Evolutionary conservation across 2,113 vertebrate genomes (phyloP), one percentile per base, ranked within the genome.

Genomic region (Engraulis encrasicolus): DNA sequence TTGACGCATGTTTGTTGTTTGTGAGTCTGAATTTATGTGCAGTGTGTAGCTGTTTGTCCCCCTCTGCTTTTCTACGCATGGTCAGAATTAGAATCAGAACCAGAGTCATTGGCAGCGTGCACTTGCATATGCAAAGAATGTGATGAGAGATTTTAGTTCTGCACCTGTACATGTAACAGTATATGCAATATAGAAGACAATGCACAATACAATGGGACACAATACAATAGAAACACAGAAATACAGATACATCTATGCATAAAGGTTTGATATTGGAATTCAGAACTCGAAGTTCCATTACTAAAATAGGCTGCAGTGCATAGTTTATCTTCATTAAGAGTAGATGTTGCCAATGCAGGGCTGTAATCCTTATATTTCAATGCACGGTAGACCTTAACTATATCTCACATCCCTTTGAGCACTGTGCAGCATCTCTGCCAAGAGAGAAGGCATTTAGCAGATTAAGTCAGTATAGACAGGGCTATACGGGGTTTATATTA

Each of bases 1-100:
- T 71, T 12, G 61, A 71, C 15, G 61, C 61, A 71, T 71, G 61
- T 34, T 71, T 71, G 61, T 71, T 71, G 31, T 31, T 71, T 71
- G n/a, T n/a, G n/a, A n/a, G n/a, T n/a, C n/a, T n/a, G 61, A 12
- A 27, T 71, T n/a, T n/a, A n/a, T n/a, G n/a, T n/a, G n/a, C n/a
- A n/a, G 23, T 20, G 27, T 71, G 61, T 15, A 31, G 34, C 27
- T 71, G 61, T 80, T 23, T 2, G 23, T 20, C 5, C 54, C 23
- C 27, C 6, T 71, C 20, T 45, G 34, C 12, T 40, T 78, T 78
- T 40, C 78, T 82, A 31, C 74, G 61, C 54, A 81, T 27, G 14
- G n/a, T n/a, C n/a, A n/a, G n/a, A n/a, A n/a, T n/a, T n/a, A n/a
- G n/a, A n/a, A n/a, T n/a, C n/a, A n/a, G n/a, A n/a, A n/a, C n/a